phyloP scores from a whole-genome alignment of 2,888 invertebrate species.

The Podotricha telesiphe region DNA sequence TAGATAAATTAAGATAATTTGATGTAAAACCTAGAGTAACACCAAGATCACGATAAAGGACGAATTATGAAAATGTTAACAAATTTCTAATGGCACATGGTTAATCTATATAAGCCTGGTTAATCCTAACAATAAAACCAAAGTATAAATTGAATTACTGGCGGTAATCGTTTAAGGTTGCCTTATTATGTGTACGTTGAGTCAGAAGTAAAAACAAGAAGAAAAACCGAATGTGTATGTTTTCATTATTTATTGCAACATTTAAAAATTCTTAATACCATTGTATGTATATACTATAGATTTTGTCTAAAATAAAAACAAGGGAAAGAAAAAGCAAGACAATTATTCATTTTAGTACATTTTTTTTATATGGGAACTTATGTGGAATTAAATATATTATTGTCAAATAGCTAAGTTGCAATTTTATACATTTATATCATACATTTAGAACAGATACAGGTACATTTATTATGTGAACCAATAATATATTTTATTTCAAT shows the following conservation, averaged over 20 bases:
- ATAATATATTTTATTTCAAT: conserved; percentile 28
- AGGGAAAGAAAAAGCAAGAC: conserved; percentile 59
- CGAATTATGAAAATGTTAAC: too few species aligned
- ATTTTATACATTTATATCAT: conserved; percentile 31
- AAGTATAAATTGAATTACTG: too few species aligned
- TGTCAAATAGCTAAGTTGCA: conserved; percentile 53
- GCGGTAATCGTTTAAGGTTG: too few species aligned
- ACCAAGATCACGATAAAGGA: too few species aligned
- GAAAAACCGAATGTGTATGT: conserved; percentile 25
- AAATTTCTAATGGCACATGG: too few species aligned
- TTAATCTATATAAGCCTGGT: too few species aligned
- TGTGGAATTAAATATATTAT: conserved; percentile 64
- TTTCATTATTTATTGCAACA: conserved; percentile 59
- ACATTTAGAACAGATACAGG: conserved; percentile 22
- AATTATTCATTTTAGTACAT: conserved; percentile 47
- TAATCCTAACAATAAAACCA: too few species aligned
- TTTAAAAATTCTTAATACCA: conserved; percentile 56
- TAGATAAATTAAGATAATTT: too few species aligned
- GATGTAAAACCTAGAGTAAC: too few species aligned
- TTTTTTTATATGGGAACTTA: conserved; percentile 51
- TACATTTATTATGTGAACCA: conserved; percentile 28
- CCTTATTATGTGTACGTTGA: too few species aligned
- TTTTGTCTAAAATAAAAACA: conserved; percentile 44
- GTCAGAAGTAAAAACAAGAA: conserved; percentile 15
- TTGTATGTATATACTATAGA: conserved; percentile 45